Percentiles rank a stretch among this genome's conserved stretches.
Conservation (phyloP, 1,140 invertebrate genomes). For the Drosophila teissieri region DNA sequence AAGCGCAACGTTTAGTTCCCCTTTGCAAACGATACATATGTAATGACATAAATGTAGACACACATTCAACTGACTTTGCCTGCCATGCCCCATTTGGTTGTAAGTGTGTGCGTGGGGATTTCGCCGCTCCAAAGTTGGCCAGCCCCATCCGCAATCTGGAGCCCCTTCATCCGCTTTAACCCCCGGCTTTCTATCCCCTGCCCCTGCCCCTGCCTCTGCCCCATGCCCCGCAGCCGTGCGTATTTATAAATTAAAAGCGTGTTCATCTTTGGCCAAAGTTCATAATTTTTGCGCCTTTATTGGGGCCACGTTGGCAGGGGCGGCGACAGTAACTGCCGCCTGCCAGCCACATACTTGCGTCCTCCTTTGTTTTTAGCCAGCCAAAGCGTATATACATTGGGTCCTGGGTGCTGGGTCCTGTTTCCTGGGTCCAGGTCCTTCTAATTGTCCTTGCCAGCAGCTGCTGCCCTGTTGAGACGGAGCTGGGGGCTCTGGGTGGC, state of each 20-base stretch:
- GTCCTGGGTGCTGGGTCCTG: neutral
- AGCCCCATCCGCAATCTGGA: neutral
- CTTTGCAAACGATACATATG: too few relatives aligned
- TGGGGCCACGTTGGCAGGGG: conserved; percentile 34
- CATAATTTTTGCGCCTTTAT: conserved; percentile 75
- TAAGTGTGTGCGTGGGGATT: too few relatives aligned
- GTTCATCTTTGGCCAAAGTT: conserved; percentile 75
- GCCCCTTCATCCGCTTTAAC: neutral
- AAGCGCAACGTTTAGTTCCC: too few relatives aligned
- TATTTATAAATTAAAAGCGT: conserved; percentile 71
- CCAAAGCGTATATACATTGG: conserved; percentile 6
- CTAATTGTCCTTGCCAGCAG: conserved; percentile 66
- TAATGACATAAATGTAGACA: too few relatives aligned
- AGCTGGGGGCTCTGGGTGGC: neutral
- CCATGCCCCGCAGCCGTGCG: neutral
- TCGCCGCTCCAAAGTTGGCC: neutral
- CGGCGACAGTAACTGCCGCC: conserved; percentile 6
- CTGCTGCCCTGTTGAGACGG: conserved; percentile 26
- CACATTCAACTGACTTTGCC: too few relatives aligned
- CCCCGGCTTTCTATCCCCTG: neutral
- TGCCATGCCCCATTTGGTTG: too few relatives aligned
- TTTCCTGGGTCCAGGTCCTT: conserved; percentile 24
- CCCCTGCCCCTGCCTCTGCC: neutral
- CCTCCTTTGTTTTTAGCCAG: neutral
- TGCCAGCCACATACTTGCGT: conserved; percentile 9